Evolutionary conservation across 2,888 invertebrate genomes (phyloP).

Genomic region (Metallyticus violacea): DNA sequence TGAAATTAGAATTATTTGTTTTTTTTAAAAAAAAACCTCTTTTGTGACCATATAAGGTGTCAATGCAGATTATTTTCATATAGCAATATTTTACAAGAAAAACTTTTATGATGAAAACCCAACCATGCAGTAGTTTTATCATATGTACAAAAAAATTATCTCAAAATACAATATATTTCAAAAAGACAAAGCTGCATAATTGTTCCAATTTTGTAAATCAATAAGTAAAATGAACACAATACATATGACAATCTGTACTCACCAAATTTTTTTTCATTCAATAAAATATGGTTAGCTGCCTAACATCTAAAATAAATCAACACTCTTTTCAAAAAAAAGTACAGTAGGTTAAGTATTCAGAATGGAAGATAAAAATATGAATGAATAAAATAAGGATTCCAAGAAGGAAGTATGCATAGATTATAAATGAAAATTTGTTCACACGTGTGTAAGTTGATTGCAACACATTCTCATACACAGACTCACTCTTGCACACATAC

Average conservation of each 20-base stretch:
- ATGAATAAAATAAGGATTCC: slow-evolving; percentile 27
- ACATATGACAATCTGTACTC: slow-evolving; percentile 6
- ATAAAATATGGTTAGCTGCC: slow-evolving; percentile 33
- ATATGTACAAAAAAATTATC: slow-evolving; percentile 31
- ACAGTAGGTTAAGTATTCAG: slow-evolving; percentile 26
- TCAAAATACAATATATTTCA: slow-evolving; percentile 32
- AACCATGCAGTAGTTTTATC: slow-evolving; percentile 22
- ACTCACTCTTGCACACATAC: neutral
- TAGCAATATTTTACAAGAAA: slow-evolving; percentile 32
- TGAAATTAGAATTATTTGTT: neutral
- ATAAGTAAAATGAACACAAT: slow-evolving; percentile 32
- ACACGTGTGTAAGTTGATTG: slow-evolving; percentile 14
- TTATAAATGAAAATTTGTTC: slow-evolving; percentile 26
- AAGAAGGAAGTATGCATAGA: slow-evolving; percentile 32
- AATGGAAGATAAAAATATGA: slow-evolving; percentile 27
- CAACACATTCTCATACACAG: neutral
- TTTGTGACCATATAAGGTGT: slow-evolving; percentile 23
- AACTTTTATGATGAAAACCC: slow-evolving; percentile 26
- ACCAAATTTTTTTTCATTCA: slow-evolving; percentile 24
- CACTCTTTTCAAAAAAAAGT: slow-evolving; percentile 25
- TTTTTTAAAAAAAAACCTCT: slow-evolving; percentile 26
- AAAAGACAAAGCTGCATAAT: slow-evolving; percentile 27
- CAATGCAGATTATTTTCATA: slow-evolving; percentile 27
- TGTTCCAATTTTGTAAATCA: slow-evolving; percentile 25
- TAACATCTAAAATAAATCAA: slow-evolving; percentile 27